These are phyloP conservation scores for Ancistrus triradiatus DNA, from an alignment of 2,113 vertebrate species.

Conservation along the genomic window DNA sequence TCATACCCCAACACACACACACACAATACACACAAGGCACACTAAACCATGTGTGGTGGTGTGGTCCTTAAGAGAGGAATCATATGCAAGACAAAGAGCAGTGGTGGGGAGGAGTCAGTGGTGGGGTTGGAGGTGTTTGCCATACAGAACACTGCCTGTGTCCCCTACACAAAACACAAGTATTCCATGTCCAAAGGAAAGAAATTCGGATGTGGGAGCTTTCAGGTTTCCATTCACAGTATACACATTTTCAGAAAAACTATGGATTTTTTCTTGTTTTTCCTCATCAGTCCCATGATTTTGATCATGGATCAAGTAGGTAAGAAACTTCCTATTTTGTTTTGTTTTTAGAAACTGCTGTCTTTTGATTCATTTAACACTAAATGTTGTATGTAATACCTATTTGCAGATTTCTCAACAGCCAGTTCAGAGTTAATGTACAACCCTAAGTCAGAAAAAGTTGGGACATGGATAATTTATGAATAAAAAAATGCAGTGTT, in stretches of 20 bases:
- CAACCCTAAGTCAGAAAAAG: no score
- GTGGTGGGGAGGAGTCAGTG: constrained; percentile 28
- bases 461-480: no score
- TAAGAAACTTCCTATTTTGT: constrained; percentile 27
- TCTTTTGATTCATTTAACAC: no score
- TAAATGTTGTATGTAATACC: no score
- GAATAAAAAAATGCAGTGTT: no score
- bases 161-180: constrained; percentile 5
- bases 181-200: neutral
- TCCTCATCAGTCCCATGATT: constrained; percentile 36
- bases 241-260: neutral
- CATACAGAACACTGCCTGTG: constrained; percentile 4
- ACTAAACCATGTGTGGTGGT: neutral
- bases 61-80: neutral
- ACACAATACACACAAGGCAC: neutral
- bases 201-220: neutral
- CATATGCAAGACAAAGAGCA: neutral
- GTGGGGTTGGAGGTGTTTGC: constrained; percentile 31
- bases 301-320: constrained; percentile 48
- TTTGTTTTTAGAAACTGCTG: neutral
- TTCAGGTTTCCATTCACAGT: neutral
- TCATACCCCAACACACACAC: neutral
- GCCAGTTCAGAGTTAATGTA: no score
- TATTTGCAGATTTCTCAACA: no score
- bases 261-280: constrained; percentile 46